Percentiles rank a stretch among this genome's conserved stretches.
These are phyloP conservation scores for Pachyrhynchus sulphureomaculatus DNA, from an alignment of 1,140 invertebrate species.

Conservation along the genomic window DNA sequence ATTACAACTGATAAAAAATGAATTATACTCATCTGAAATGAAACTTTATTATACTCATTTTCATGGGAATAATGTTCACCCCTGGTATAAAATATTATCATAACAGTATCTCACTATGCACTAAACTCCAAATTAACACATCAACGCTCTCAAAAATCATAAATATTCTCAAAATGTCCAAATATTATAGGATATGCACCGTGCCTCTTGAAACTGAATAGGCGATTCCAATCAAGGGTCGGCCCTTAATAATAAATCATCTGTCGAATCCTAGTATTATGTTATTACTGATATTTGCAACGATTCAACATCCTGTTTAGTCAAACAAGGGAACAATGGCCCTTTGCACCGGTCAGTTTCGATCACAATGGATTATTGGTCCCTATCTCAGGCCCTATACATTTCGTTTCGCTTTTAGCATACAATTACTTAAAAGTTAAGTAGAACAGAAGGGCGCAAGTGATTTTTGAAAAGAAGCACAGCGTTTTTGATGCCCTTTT, in stretches of 20 bases:
- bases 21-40: too few relatives aligned
- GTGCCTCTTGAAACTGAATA: slow-evolving; percentile 44
- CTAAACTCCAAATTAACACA: slow-evolving; percentile 39
- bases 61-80: too few relatives aligned
- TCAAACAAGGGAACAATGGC: slow-evolving; percentile 44
- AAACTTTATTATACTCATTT: too few relatives aligned
- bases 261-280: slow-evolving; percentile 45
- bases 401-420: slow-evolving; percentile 18
- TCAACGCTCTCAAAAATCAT: slow-evolving; percentile 40
- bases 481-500: slow-evolving; percentile 1
- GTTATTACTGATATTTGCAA: slow-evolving; percentile 47
- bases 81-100: too few relatives aligned
- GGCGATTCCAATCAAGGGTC: slow-evolving; percentile 35
- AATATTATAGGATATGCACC: slow-evolving; percentile 42
- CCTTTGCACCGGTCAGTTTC: slow-evolving; percentile 44
- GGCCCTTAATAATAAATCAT: slow-evolving; percentile 44
- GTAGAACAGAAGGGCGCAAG: slow-evolving; percentile 32
- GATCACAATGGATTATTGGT: slow-evolving; percentile 37
- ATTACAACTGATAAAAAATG: too few relatives aligned
- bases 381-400: slow-evolving; percentile 24
- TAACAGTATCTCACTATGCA: not conserved
- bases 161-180: slow-evolving; percentile 44
- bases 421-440: slow-evolving; percentile 38
- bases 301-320: slow-evolving; percentile 47
- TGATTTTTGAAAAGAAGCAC: slow-evolving; percentile 28